Conservation (phyloP, 2,797 vertebrate genomes). For the Alauda arvensis region DNA sequence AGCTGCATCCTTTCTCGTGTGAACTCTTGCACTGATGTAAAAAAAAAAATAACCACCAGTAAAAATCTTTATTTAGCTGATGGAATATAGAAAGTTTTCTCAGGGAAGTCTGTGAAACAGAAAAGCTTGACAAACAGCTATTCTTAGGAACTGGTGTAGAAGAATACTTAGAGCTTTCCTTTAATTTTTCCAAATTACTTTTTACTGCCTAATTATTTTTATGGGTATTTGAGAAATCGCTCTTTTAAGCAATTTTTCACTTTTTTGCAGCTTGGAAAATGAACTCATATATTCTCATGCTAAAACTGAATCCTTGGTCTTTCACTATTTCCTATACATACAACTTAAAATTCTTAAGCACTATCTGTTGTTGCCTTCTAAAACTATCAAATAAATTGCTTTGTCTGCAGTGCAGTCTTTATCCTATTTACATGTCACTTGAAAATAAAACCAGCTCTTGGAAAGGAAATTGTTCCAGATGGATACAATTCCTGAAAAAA, state of each 20-base stretch:
- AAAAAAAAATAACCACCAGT: not conserved
- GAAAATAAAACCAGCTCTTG: not conserved
- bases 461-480: slow-evolving; percentile 20
- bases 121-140: not conserved
- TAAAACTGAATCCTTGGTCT: not conserved
- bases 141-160: not conserved
- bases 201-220: not conserved
- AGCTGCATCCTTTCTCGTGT: not conserved
- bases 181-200: not conserved
- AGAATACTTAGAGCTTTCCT: not conserved
- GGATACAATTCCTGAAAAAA: not conserved
- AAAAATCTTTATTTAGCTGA: not conserved
- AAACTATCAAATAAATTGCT: not conserved
- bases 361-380: not conserved
- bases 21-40: not conserved
- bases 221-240: not conserved
- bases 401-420: not conserved
- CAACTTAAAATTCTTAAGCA: not conserved
- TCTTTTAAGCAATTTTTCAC: not conserved
- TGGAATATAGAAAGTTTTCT: not conserved
- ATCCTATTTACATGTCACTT: not conserved
- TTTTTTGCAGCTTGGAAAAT: not conserved
- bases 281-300: not conserved
- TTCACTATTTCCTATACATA: not conserved
- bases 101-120: not conserved